A percentile compares a stretch with the other conserved stretches of the same genome.
These are phyloP conservation scores for Labeo calbasu DNA, from an alignment of 2,797 vertebrate genomes.

Conservation along the genomic window DNA sequence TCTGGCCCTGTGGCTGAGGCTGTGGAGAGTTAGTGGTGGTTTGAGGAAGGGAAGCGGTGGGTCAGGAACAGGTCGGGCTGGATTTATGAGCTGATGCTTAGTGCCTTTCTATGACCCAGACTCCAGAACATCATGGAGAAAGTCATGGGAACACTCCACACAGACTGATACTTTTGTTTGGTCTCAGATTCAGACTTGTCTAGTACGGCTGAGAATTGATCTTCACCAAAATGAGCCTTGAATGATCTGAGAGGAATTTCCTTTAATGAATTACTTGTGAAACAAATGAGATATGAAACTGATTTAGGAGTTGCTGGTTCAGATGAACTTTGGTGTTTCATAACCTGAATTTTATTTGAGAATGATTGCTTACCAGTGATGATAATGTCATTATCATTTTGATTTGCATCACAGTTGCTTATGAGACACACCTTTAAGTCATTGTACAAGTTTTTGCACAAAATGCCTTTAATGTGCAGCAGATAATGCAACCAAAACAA, in stretches of 20 bases:
- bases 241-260: slow-evolving; percentile 15
- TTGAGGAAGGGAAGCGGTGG: slow-evolving; percentile 39
- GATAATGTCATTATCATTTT: not conserved
- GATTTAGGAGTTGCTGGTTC: slow-evolving; percentile 16
- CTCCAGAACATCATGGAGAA: slow-evolving; percentile 5
- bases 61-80: slow-evolving; percentile 37
- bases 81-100: slow-evolving; percentile 53
- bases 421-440: not conserved
- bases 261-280: not conserved
- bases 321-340: slow-evolving; percentile 6
- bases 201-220: not conserved
- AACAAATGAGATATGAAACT: slow-evolving; percentile 1
- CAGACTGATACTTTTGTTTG: slow-evolving; percentile 22
- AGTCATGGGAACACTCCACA: slow-evolving; percentile 18
- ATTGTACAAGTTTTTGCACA: not conserved
- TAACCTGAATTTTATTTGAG: not conserved
- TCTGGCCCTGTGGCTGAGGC: not conserved
- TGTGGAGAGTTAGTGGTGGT: slow-evolving; percentile 31
- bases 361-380: not conserved
- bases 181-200: not conserved
- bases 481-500: not conserved
- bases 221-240: not conserved
- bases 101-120: slow-evolving; percentile 36
- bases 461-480: not conserved
- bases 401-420: not conserved